Evolutionary conservation across 1,140 invertebrate species (phyloP).

Genomic region (Calycopis cecrops): DNA sequence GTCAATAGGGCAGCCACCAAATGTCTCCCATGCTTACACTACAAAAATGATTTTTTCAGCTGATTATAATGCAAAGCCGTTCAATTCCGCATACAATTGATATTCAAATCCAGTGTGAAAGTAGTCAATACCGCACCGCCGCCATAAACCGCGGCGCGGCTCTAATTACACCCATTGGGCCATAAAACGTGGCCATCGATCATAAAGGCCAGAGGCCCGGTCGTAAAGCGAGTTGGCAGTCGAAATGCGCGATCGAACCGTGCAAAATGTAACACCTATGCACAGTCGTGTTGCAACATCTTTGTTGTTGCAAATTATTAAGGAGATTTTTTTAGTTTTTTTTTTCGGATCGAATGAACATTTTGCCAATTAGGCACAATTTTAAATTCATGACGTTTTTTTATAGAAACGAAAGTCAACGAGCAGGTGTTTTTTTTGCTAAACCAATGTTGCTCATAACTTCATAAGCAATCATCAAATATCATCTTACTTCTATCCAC

Average conservation of each 20-base stretch:
- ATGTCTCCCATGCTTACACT: no score
- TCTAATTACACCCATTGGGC: conserved; percentile 62
- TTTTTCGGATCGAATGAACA: no score
- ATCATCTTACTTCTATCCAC: no score
- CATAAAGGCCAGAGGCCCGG: conserved; percentile 60
- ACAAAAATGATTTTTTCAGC: no score
- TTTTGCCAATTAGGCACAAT: no score
- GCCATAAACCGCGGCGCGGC: conserved; percentile 46
- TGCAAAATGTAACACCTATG: conserved; percentile 41
- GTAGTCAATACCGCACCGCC: conserved; percentile 45
- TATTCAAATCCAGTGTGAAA: conserved; percentile 48
- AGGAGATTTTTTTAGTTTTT: no score
- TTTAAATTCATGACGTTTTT: no score
- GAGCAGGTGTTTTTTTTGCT: no score
- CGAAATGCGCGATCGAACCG: conserved; percentile 28
- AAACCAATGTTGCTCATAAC: no score
- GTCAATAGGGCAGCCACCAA: no score
- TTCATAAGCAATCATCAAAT: no score
- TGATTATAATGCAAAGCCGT: neutral
- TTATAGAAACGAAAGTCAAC: no score
- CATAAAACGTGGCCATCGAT: conserved; percentile 62
- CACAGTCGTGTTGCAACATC: conserved; percentile 1
- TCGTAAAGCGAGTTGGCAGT: conserved; percentile 40
- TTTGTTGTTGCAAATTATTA: neutral
- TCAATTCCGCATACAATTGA: conserved; percentile 11